Base-by-base conservation (phyloP, 2,113 vertebrate species). In the Onychostoma macrolepis region DNA sequence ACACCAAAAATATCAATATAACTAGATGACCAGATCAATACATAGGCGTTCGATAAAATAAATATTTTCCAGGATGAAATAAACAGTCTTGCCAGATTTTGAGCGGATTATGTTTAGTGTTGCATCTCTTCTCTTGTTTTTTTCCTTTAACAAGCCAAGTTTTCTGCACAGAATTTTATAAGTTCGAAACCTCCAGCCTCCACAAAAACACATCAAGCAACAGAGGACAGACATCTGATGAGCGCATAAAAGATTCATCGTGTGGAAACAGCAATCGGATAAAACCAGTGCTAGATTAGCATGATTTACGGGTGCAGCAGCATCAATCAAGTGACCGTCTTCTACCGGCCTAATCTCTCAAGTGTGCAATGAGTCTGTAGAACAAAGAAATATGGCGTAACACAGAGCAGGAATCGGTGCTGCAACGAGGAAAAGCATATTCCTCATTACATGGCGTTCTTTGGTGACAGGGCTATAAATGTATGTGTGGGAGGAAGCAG, bases 381-480 rank as follows among this genome's bases (percentile, higher is more conserved):
- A 83, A 87, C 74, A 79, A 76, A 79, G 24, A 74, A 74, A 80
- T 74, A 43, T 30, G 28, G 26, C 30, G 17, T 28, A 80, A 83
- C 30, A 33, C 50, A 26, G 80, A 58, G 74, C 33, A 79, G 53
- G 48, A 84, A 79, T 76, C 48, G 38, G 63, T 36, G 50, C 61
- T 74, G 21, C 30, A 85, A 85, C 19, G 30, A 79, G 50, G 67
- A 48, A 71, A 87, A 85, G 53, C 84, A 67, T 78, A 83, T 78
- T 72, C 85, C 89, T 86, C 74, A 80, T 86, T 88, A 86, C 76
- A 38, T 15, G n/a, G 50, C 45, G 36, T 43, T 89, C 75, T 83
- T 89, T 89, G 88, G 63, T 43, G 88, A 43, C 79, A 50, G 80
- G 71, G 84, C 86, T 89, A 87, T 85, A 84, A 89, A 85, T 88